Evolutionary conservation across 2,113 vertebrate species (phyloP).

Genomic region (Pelusios castaneus): DNA sequence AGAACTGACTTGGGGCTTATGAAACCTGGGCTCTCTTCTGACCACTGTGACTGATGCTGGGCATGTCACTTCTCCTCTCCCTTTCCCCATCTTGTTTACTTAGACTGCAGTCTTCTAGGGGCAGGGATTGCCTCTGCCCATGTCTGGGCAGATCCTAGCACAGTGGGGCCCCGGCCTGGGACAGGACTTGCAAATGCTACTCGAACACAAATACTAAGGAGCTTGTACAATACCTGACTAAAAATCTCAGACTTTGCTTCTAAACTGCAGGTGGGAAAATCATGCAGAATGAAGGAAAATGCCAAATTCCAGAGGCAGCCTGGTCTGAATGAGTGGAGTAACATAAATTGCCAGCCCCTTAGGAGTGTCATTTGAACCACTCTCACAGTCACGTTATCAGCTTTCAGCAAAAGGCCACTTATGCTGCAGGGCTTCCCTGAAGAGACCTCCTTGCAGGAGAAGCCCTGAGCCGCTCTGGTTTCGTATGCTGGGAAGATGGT

Average conservation of each 20-base stretch:
- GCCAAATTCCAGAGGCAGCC: neutral
- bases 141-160: neutral
- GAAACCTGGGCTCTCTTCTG: neutral
- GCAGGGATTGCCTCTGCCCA: neutral
- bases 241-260: neutral
- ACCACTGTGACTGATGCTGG: neutral
- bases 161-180: neutral
- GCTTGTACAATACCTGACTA: neutral
- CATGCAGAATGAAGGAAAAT: neutral
- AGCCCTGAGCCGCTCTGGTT: rapidly evolving
- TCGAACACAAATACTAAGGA: neutral
- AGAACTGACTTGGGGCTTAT: neutral
- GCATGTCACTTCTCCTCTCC: neutral
- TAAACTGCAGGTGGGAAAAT: neutral
- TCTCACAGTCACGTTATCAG: neutral
- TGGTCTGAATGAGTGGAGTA: neutral
- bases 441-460: neutral
- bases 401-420: neutral
- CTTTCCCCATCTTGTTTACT: neutral
- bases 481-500: neutral
- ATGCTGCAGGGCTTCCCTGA: neutral
- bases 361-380: neutral
- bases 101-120: neutral
- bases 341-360: too few species aligned
- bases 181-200: neutral